These are phyloP conservation scores for Pristionchus japonicus DNA, from an alignment of 2,888 invertebrate genomes.

Conservation along the genomic window DNA sequence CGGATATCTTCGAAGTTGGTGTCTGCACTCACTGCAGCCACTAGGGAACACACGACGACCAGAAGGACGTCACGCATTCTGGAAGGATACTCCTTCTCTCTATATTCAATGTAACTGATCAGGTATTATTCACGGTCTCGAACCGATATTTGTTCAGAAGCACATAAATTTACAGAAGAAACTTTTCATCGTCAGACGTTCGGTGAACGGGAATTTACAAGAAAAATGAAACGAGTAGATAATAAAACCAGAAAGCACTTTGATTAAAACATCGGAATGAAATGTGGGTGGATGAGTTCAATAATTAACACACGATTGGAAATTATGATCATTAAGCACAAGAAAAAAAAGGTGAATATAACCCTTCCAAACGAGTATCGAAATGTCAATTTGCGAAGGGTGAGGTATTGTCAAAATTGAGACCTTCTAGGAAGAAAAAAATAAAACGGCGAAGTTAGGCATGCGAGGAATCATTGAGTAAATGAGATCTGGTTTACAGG, in stretches of 20 bases:
- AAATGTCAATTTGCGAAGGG: background rate
- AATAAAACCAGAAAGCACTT: background rate
- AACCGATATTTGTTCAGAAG: background rate
- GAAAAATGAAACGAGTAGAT: background rate
- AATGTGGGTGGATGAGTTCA: background rate
- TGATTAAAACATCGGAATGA: background rate
- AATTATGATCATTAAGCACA: background rate
- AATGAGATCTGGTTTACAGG: slow-evolving; percentile 1
- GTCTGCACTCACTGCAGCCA: slow-evolving; percentile 52
- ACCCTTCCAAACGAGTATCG: background rate
- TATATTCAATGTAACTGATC: background rate
- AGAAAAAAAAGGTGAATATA: background rate
- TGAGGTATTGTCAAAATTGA: background rate
- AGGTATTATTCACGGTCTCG: slow-evolving; percentile 9
- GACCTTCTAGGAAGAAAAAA: background rate
- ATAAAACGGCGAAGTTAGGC: slow-evolving; percentile 12
- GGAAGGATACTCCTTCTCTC: background rate
- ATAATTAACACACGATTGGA: slow-evolving; percentile 11
- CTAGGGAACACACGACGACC: background rate
- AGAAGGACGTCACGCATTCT: background rate
- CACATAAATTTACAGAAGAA: too few species aligned
- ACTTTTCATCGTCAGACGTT: background rate
- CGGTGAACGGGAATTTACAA: background rate
- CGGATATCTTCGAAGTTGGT: slow-evolving; percentile 73
- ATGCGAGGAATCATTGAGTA: background rate